Conservation (phyloP, 2,888 invertebrate genomes). For the Ctenicera cuprea region DNA sequence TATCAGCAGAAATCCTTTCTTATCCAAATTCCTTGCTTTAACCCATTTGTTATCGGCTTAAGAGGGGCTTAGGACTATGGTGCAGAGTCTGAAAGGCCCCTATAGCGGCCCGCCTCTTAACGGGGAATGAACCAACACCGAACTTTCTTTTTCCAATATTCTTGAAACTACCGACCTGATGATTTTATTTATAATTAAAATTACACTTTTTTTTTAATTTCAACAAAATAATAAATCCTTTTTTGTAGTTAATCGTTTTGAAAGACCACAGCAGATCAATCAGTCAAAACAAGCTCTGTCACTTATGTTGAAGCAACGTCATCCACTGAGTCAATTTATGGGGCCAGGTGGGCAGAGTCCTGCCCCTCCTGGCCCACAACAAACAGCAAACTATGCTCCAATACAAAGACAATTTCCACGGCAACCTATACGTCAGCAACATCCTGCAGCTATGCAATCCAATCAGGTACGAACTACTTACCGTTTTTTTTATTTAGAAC, state of each 20-base stretch:
- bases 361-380: constrained; percentile 68
- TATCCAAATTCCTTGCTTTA: no score
- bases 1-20: no score
- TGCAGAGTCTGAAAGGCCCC: no score
- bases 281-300: constrained; percentile 91
- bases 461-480: constrained; percentile 65
- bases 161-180: no score
- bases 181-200: no score
- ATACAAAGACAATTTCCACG: constrained; percentile 74
- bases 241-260: constrained; percentile 71
- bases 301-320: constrained; percentile 87
- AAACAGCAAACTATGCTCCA: constrained; percentile 70
- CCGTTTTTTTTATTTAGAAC: no score
- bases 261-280: constrained; percentile 75
- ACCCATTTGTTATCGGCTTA: no score
- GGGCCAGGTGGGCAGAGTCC: constrained; percentile 65
- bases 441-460: constrained; percentile 69
- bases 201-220: no score
- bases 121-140: no score
- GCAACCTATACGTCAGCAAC: constrained; percentile 72
- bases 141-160: no score
- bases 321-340: constrained; percentile 77
- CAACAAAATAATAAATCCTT: background rate
- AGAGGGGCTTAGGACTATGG: no score
- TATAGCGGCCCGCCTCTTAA: no score